Evolutionary conservation across 1,140 invertebrate species (phyloP), one percentile per base, ranked within the genome.

Genomic region (Bombus consobrinus): DNA sequence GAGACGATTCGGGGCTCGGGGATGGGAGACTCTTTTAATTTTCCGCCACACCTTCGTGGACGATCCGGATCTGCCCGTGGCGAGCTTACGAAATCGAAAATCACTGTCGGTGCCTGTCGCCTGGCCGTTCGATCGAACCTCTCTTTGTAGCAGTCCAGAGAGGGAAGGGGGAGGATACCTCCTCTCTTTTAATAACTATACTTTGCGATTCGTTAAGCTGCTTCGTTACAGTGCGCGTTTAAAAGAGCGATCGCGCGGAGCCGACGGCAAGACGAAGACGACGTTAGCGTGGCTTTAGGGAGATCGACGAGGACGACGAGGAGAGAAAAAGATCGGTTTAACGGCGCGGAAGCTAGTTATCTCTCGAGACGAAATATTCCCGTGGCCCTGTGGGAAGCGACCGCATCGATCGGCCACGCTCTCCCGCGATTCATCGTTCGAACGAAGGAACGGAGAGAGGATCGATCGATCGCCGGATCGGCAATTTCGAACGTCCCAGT

Each of bases 161-260:
- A n/a, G 43, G n/a, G n/a, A 25, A 1, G 28, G 39, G 25, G 13
- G 18, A 1, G 37, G n/a, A 22, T 32, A 13, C 15, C 68, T 74
- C 28, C 43, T 74, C 75, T 41, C 82, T 87, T 84, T 87, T 87
- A 87, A 87, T 87, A 87, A 87, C 86, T 72, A 84, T 83, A 87
- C 86, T 87, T 87, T 87, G 75, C 86, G 86, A 87, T 87, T 87
- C 86, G 86, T 87, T 87, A 87, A 74, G 86, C 86, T 74, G 74
- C 69, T 87, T 87, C 86, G 86, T 84, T 87, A 84, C 86, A 87
- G 86, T 79, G 57, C 47, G 34, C 82, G 75, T 84, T 87, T 79
- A 87, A 87, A 87, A 80, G 69, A 79, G 81, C 86, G 76, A 79
- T 86, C 53, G 22, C 37, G 25, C 15, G n/a, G 39, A 34, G 37